A percentile compares a stretch with the other conserved stretches of the same genome.
Conservation (phyloP, 2,113 vertebrate species). For the Indicator indicator region DNA sequence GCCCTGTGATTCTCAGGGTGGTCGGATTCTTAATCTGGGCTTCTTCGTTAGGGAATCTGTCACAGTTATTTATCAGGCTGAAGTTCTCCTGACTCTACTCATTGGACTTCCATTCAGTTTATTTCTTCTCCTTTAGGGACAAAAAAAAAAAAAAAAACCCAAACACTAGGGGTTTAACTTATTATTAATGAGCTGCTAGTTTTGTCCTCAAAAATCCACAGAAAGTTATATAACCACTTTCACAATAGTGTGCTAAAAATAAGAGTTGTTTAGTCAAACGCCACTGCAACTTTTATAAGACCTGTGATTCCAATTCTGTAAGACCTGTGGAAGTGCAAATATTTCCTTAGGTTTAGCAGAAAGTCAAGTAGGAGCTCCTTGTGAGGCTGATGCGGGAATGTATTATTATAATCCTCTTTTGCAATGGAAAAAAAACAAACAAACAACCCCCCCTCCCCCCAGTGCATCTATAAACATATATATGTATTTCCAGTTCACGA, state of each 20-base stretch:
- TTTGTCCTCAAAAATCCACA: conserved; percentile 53
- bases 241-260: conserved; percentile 58
- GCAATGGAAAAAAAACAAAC: background rate
- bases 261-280: conserved; percentile 29
- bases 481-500: background rate
- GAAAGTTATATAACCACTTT: conserved; percentile 67
- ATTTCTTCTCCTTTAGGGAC: background rate
- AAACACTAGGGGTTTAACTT: background rate
- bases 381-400: background rate
- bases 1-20: background rate
- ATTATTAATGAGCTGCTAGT: conserved; percentile 25
- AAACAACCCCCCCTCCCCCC: no score
- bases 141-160: background rate
- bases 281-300: conserved; percentile 37
- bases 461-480: background rate
- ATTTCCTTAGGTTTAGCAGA: background rate
- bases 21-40: background rate
- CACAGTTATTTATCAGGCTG: background rate
- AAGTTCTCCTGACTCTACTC: background rate
- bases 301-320: conserved; percentile 29
- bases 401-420: background rate
- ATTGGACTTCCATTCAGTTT: background rate
- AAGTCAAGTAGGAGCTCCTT: background rate
- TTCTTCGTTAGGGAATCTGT: background rate
- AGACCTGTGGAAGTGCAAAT: conserved; percentile 4